Base-by-base conservation (phyloP, 2,888 invertebrate genomes). In the Nowickia ferox region DNA sequence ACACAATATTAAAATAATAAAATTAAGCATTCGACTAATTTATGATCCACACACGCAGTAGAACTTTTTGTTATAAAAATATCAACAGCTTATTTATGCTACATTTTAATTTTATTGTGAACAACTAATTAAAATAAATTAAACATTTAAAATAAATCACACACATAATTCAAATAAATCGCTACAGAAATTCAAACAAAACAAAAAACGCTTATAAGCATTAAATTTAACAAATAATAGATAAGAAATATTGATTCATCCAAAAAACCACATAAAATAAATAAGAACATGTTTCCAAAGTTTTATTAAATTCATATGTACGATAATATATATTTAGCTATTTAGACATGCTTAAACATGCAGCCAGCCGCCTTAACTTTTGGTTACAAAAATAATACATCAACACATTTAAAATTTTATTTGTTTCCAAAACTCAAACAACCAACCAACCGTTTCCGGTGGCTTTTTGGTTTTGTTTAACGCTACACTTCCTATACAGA, bases 121-220 rank as follows among this genome's bases (percentile, higher is more conserved):
- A 76, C 83, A 83, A 74, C 86, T 86, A 86, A 86, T 86, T 86
- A 86, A 79, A 86, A 86, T 83, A 86, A 86, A 83, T 83, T 80
- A 81, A 86, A 83, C 76, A 86, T 86, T 83, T 86, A 61, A 71
- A 68, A 86, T 83, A 86, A 86, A 86, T 86, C 86, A 83, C 76
- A 83, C 86, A 83, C 76, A 83, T 65, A 51, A 68, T 63, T 72
- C 68, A 77, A 48, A 65, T 71, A 84, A 75, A 79, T 75, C 48
- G 63, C 22, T 30, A 30, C 44, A 38, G 40, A 74, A 71, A 57
- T 17, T 19, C 9, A 61, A 44, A 74, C 22, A 40, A 55, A 61
- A 75, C 53, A 53, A 13, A 75, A 63, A 53, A 9, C 9, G 59
- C 48, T 82, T 55, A 57, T 42, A 30, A 30, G 6, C 6, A 42